phyloP scores from a whole-genome alignment of 2,888 invertebrate genomes.

The Chrysina gloriosa region DNA sequence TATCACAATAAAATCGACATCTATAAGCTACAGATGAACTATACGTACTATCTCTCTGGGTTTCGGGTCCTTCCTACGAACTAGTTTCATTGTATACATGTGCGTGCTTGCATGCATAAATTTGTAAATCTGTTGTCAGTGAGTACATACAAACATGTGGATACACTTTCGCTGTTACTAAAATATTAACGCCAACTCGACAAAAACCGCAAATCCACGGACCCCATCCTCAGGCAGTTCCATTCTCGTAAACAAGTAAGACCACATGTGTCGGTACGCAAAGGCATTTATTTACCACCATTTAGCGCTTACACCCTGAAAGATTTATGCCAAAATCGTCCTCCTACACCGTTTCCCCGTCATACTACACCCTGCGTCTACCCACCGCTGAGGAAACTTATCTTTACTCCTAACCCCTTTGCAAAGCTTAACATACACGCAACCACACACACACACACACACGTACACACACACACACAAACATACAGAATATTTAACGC shows the following conservation, averaged over 20 bases:
- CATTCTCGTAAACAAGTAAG: conserved; percentile 37
- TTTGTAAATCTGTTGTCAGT: conserved; percentile 32
- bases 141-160: conserved; percentile 28
- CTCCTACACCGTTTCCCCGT: conserved; percentile 4
- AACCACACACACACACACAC: conserved; percentile 1
- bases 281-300: conserved; percentile 35
- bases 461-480: conserved; percentile 7
- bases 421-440: conserved; percentile 3
- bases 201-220: conserved; percentile 38
- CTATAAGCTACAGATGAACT: no score
- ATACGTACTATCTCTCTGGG: no score
- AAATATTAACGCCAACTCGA: conserved; percentile 29
- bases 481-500: conserved; percentile 40
- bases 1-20: no score
- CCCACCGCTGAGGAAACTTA: conserved; percentile 23
- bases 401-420: conserved; percentile 4
- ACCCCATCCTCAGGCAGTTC: conserved; percentile 30
- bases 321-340: conserved; percentile 31
- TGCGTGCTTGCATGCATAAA: no score
- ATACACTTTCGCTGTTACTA: conserved; percentile 33
- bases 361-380: background rate
- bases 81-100: no score
- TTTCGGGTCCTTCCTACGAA: no score
- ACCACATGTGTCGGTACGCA: conserved; percentile 35
- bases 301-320: conserved; percentile 37